phyloP scores from a whole-genome alignment of 2,113 vertebrate species.

The Penelope pileata region DNA sequence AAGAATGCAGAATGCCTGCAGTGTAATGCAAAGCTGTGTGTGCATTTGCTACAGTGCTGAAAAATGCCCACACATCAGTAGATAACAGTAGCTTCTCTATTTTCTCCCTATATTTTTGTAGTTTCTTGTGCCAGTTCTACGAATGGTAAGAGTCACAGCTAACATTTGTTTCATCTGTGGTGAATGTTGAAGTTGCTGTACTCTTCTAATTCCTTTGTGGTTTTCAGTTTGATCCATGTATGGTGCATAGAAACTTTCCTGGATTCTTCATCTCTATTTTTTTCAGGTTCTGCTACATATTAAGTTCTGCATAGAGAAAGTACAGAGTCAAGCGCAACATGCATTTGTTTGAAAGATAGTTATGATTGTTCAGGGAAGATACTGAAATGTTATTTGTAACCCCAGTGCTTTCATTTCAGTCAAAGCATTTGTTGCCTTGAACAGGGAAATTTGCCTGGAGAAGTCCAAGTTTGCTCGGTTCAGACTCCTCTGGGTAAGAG shows the following conservation, averaged over 20 bases:
- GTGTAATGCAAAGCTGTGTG: neutral
- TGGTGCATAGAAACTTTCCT: neutral
- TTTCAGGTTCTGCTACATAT: neutral
- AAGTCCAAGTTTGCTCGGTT: neutral
- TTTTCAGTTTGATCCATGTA: neutral
- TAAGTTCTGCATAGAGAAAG: neutral
- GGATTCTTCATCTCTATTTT: neutral
- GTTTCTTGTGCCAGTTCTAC: neutral
- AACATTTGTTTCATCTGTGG: neutral
- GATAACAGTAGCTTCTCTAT: neutral
- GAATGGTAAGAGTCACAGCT: neutral
- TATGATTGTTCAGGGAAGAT: neutral
- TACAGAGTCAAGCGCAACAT: neutral
- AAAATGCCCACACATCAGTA: neutral
- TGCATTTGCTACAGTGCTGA: neutral
- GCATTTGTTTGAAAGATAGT: neutral
- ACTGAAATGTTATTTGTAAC: neutral
- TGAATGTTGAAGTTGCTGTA: neutral
- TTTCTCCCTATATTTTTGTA: neutral
- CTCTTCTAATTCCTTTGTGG: neutral
- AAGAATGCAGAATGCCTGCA: neutral
- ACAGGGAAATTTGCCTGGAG: neutral
- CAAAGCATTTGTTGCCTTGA: neutral
- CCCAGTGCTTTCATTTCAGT: neutral
- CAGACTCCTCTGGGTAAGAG: neutral